Conservation (phyloP, 2,888 invertebrate genomes). For the Dryocosmus kuriphilus region DNA sequence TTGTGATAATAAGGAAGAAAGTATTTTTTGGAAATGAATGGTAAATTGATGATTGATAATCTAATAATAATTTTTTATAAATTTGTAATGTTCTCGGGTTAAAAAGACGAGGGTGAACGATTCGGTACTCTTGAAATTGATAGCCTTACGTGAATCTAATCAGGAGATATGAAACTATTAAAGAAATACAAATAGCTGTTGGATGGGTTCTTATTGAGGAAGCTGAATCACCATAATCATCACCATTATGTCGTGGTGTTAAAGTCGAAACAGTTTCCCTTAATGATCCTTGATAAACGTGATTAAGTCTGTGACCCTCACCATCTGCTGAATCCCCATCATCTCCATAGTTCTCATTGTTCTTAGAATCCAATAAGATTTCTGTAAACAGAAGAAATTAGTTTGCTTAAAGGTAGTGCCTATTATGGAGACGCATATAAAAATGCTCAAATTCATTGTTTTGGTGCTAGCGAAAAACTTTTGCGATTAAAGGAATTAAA, state of each 20-base stretch:
- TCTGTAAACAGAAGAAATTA: constrained; percentile 59
- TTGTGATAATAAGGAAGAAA: too few species aligned
- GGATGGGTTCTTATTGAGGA: constrained; percentile 16
- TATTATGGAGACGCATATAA: too few species aligned
- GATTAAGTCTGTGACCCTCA: constrained; percentile 70
- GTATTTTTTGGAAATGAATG: too few species aligned
- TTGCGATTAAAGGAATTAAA: too few species aligned
- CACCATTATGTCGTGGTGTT: constrained; percentile 57
- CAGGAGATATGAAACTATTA: constrained; percentile 60
- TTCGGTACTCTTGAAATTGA: constrained; percentile 22
- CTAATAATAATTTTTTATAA: not conserved
- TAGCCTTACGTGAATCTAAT: constrained; percentile 62
- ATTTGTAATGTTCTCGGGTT: not conserved
- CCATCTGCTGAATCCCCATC: constrained; percentile 61
- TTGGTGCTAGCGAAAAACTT: too few species aligned
- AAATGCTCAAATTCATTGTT: too few species aligned
- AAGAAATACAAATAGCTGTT: constrained; percentile 50
- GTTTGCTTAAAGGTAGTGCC: constrained; percentile 22
- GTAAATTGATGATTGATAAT: not conserved
- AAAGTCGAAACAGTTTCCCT: constrained; percentile 81
- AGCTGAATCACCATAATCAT: constrained; percentile 10
- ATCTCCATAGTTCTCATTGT: constrained; percentile 58
- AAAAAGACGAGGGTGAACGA: not conserved
- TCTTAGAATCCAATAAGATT: constrained; percentile 69
- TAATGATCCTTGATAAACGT: constrained; percentile 84